Evolutionary conservation across 37 sponge, comb jelly and placozoan species (phyloP).

Genomic region (Crambe crambe): DNA sequence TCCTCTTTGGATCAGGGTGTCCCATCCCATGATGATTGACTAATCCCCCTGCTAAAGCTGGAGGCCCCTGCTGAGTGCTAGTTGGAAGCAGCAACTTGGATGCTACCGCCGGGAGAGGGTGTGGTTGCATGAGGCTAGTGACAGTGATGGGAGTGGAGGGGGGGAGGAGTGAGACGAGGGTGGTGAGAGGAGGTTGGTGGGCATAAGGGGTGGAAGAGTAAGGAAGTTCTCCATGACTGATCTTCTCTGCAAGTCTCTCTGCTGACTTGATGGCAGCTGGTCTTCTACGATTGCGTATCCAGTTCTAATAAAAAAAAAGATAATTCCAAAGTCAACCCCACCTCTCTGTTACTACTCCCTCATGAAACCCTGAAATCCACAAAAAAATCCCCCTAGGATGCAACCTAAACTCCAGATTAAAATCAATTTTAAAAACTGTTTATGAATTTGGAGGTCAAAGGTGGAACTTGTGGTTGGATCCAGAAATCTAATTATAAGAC

Average conservation of each 20-base stretch:
- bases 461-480: too few relatives aligned
- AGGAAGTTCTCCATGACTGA: background rate
- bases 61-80: background rate
- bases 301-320: constrained; percentile 47
- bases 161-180: background rate
- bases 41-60: background rate
- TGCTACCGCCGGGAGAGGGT: background rate
- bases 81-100: background rate
- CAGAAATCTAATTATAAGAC: too few relatives aligned
- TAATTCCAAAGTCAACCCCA: background rate
- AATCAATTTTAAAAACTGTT: background rate
- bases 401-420: too few relatives aligned
- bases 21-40: background rate
- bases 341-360: background rate
- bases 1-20: constrained; percentile 12
- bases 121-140: background rate
- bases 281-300: constrained; percentile 85
- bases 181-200: background rate
- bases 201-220: background rate
- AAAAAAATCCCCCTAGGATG: too few relatives aligned
- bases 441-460: too few relatives aligned
- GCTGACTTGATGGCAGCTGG: constrained; percentile 49
- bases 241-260: constrained; percentile 33
- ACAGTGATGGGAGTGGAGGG: background rate
- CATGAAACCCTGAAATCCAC: too few relatives aligned